phyloP scores from a whole-genome alignment of 2,888 invertebrate genomes.

The Trissoscelio sp. region DNA sequence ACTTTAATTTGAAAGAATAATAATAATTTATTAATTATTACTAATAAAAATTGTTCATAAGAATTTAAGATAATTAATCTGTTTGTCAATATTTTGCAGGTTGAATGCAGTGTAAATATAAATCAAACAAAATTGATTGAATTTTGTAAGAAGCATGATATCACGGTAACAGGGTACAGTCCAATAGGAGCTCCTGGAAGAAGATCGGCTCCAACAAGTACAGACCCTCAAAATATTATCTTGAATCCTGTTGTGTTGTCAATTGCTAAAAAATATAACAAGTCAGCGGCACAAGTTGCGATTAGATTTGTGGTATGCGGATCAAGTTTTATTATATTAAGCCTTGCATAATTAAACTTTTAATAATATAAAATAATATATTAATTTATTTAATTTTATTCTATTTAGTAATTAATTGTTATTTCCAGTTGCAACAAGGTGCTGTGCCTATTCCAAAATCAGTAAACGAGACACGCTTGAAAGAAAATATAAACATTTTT shows the following conservation, averaged over 20 bases:
- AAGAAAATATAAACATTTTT: slow-evolving; percentile 87
- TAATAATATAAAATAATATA: background rate
- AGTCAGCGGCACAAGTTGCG: slow-evolving; percentile 88
- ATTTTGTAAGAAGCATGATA: slow-evolving; percentile 87
- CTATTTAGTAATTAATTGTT: slow-evolving; percentile 1
- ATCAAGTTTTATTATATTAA: no score
- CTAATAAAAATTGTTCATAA: no score
- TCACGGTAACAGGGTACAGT: slow-evolving; percentile 91
- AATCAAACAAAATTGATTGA: slow-evolving; percentile 88
- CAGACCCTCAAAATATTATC: slow-evolving; percentile 87
- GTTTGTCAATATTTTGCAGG: no score
- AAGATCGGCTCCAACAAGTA: slow-evolving; percentile 79
- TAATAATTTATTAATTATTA: slow-evolving; percentile 7
- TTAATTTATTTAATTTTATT: background rate
- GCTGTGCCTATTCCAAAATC: slow-evolving; percentile 88
- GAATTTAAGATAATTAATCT: no score
- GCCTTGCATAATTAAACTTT: background rate
- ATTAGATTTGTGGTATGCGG: slow-evolving; percentile 86
- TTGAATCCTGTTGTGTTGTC: slow-evolving; percentile 86
- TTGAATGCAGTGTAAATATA: slow-evolving; percentile 92
- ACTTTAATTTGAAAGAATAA: background rate
- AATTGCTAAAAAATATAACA: slow-evolving; percentile 87
- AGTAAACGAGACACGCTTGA: slow-evolving; percentile 85
- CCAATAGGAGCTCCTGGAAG: slow-evolving; percentile 92
- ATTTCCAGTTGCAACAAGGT: slow-evolving; percentile 79